These are phyloP conservation scores for Baronia brevicornis DNA, from an alignment of 2,888 invertebrate species.

Conservation along the genomic window DNA sequence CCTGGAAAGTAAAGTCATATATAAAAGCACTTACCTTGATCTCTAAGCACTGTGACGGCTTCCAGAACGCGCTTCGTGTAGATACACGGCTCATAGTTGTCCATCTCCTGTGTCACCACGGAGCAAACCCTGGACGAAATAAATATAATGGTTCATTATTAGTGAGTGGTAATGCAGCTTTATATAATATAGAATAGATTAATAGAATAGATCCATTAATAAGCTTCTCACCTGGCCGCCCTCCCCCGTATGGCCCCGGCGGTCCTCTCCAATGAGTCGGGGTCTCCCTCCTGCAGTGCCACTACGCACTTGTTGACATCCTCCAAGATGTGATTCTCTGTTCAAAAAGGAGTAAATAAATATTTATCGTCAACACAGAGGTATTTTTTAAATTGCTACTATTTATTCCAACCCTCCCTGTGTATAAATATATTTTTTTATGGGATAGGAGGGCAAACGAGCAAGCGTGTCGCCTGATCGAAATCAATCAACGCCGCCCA, in stretches of 20 bases:
- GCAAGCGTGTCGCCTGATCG: too few relatives aligned
- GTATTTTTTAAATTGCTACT: too few relatives aligned
- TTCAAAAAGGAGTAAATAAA: not conserved
- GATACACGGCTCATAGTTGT: conserved; percentile 97
- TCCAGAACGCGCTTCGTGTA: conserved; percentile 97
- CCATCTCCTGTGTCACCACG: conserved; percentile 99
- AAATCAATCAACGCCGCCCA: too few relatives aligned
- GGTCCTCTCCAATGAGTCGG: conserved; percentile 92
- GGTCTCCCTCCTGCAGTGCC: conserved; percentile 95
- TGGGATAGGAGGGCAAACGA: too few relatives aligned
- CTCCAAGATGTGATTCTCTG: conserved; percentile 98
- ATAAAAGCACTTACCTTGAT: conserved; percentile 86
- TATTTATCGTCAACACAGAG: not conserved
- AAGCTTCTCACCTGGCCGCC: conserved; percentile 80
- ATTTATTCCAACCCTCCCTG: too few relatives aligned
- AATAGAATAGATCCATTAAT: too few relatives aligned
- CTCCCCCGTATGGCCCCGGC: conserved; percentile 97
- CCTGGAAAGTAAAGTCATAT: too few relatives aligned
- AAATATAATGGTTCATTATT: not conserved
- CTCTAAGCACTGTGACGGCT: conserved; percentile 93
- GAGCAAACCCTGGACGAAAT: conserved; percentile 85
- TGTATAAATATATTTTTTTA: too few relatives aligned
- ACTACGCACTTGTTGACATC: conserved; percentile 98
- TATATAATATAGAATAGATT: too few relatives aligned
- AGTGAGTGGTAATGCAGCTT: too few relatives aligned